Evolutionary conservation across 2,888 invertebrate genomes (phyloP).

Genomic region (Julus scandinavius): DNA sequence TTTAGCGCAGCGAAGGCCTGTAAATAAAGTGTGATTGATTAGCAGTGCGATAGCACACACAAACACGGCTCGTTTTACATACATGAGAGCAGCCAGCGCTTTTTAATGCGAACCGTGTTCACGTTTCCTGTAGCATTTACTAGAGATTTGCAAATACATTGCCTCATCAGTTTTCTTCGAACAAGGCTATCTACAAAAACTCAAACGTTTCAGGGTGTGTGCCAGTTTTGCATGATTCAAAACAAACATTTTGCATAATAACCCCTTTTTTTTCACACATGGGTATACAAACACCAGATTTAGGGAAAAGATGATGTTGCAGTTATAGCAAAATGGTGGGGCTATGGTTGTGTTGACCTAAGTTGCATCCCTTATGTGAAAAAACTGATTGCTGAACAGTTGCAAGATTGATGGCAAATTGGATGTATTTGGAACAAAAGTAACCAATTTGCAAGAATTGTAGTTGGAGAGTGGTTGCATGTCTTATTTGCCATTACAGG

Average conservation of each 20-base stretch:
- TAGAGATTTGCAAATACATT: background rate
- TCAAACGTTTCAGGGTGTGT: background rate
- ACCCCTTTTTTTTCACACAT: background rate
- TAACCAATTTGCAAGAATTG: too few species aligned
- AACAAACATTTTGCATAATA: background rate
- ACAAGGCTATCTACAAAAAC: background rate
- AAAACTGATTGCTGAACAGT: too few species aligned
- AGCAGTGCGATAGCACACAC: background rate
- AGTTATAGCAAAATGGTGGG: too few species aligned
- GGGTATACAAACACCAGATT: too few species aligned
- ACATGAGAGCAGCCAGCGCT: background rate
- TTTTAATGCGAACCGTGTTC: background rate
- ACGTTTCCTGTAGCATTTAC: background rate
- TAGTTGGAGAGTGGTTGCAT: too few species aligned
- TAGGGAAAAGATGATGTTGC: too few species aligned
- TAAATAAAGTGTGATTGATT: constrained; percentile 26
- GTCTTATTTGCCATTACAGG: too few species aligned
- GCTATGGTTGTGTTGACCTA: too few species aligned
- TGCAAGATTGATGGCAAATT: too few species aligned
- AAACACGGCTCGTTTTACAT: background rate
- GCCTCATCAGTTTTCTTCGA: background rate
- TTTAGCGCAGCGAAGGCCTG: background rate
- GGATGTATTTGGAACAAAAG: too few species aligned
- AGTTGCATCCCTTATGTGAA: too few species aligned
- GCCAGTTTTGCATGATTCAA: background rate